phyloP scores from a whole-genome alignment of 2,888 invertebrate species.

The Cantharis lateralis region DNA sequence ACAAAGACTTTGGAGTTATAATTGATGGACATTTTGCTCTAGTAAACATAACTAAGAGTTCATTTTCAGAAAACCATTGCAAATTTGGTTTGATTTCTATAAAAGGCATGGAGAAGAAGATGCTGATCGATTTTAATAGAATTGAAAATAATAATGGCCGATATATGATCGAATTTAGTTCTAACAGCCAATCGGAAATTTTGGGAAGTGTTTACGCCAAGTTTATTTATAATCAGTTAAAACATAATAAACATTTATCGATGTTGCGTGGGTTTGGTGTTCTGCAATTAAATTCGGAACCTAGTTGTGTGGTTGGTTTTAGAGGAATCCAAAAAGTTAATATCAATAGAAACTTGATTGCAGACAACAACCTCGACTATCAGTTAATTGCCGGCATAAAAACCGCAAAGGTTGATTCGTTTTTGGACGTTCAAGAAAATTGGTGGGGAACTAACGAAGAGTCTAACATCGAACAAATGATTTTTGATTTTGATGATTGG shows the following conservation, averaged over 20 bases:
- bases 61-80: conserved; percentile 85
- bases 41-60: conserved; percentile 84
- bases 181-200: conserved; percentile 92
- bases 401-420: conserved; percentile 86
- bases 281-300: conserved; percentile 56
- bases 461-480: conserved; percentile 74
- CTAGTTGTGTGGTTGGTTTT: conserved; percentile 87
- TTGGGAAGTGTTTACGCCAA: conserved; percentile 81
- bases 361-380: conserved; percentile 82
- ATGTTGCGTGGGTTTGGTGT: conserved; percentile 47
- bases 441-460: conserved; percentile 93
- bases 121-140: conserved; percentile 79
- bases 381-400: conserved; percentile 90
- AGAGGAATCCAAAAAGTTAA: conserved; percentile 93
- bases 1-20: conserved; percentile 80
- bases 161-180: conserved; percentile 84
- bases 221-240: conserved; percentile 78
- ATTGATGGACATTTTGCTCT: conserved; percentile 94
- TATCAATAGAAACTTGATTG: conserved; percentile 87
- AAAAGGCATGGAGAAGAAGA: conserved; percentile 95
- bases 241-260: conserved; percentile 64
- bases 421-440: conserved; percentile 87
- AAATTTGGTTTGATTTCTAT: conserved; percentile 78
- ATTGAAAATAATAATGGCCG: conserved; percentile 80
- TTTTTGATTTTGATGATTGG: conserved; percentile 99